Base-by-base conservation (phyloP, 2,797 vertebrate species). In the Zalophus californianus region DNA sequence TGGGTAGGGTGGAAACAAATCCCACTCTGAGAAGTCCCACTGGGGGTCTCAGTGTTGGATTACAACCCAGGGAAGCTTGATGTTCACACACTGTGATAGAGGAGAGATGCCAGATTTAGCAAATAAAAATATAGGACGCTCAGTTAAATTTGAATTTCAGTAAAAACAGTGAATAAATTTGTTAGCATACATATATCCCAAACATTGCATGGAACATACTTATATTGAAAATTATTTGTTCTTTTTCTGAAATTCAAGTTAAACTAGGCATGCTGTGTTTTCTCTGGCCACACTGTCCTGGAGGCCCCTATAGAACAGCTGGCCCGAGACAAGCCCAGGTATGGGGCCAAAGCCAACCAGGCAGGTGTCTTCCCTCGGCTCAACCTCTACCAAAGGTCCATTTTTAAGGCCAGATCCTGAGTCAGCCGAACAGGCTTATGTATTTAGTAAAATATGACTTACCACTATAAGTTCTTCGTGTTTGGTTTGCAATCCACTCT, bases 71-170 rank as follows among this genome's bases (percentile, higher is more conserved):
- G 29, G 64, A 50, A 66, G 25, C 16, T 32, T 50, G 20, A 10
- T 38, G 50, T 2, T 80, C 62, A 56, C 12, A 18, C 16, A n/a
- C 70, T 15, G 6, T 13, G 73, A 52, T 29, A 73, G 35, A 70
- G 27, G 29, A 75, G 50, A 54, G 13, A 44, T n/a, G 64, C 62
- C 79, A 90, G 52, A 89, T 77, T 91, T 75, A 78, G 56, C 38
- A 90, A 86, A 82, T 82, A 60, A 92, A 83, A 72, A 82, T 38
- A 60, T 20, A n/a, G 32, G 35, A 80, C 5, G 18, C 48, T 73
- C 29, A 29, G 86, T 90, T 90, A 54, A 91, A 82, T 87, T 68
- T 75, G 66, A 89, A 93, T 95, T 91, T 84, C 56, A 84, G 73
- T 72, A 62, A 95, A 95, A 95, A 86, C 13, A 79, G 50, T 50